These are phyloP conservation scores for Clavelina lepadiformis DNA, from an alignment of 23 tunicate genomes.

Conservation along the genomic window DNA sequence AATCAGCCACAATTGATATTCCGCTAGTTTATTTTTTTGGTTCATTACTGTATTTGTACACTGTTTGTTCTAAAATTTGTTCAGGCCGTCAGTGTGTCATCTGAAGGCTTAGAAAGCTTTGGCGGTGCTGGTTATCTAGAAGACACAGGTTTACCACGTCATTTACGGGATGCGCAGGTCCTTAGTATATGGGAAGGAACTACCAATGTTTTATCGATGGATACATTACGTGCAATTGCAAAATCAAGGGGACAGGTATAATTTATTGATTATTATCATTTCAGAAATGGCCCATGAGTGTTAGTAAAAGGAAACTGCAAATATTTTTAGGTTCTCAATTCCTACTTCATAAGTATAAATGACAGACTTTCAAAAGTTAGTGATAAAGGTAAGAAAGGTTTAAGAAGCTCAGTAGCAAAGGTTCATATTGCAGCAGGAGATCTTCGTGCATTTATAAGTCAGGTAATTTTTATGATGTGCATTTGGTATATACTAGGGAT, in stretches of 20 bases:
- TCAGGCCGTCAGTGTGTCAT: constrained; percentile 49
- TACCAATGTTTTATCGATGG: constrained; percentile 78
- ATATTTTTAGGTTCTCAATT: constrained; percentile 45
- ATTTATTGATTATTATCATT: no score
- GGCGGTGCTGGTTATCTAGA: constrained; percentile 98
- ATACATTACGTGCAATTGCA: constrained; percentile 66
- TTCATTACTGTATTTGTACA: no score
- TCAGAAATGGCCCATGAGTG: no score
- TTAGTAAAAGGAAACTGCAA: no score
- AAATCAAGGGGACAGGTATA: constrained; percentile 69
- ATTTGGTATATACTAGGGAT: background rate
- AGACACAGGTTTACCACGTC: constrained; percentile 75
- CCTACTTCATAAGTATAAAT: constrained; percentile 33
- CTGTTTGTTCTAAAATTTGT: no score
- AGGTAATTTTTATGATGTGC: no score
- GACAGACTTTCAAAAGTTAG: constrained; percentile 27
- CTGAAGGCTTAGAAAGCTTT: constrained; percentile 92
- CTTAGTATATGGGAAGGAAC: constrained; percentile 98
- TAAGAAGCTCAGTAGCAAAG: constrained; percentile 42
- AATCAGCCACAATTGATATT: no score
- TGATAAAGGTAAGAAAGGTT: constrained; percentile 14
- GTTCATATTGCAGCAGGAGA: constrained; percentile 67
- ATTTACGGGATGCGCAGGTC: constrained; percentile 88
- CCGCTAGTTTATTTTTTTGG: no score
- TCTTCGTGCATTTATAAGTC: constrained; percentile 55